These are phyloP conservation scores for Yasuhikotakia modesta DNA, from an alignment of 2,797 vertebrate species.

Conservation along the genomic window DNA sequence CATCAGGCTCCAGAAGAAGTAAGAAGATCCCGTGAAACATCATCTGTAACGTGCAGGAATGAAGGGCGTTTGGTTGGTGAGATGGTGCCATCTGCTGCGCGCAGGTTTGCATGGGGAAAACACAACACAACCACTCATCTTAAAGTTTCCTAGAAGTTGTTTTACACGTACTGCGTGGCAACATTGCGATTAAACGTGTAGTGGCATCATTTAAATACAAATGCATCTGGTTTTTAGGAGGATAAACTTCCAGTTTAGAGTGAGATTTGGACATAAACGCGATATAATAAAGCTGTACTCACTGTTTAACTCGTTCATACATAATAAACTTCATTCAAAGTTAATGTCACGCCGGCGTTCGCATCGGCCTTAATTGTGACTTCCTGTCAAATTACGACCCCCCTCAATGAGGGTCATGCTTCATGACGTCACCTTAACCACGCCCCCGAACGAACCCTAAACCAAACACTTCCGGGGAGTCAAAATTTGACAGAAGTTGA, in stretches of 20 bases:
- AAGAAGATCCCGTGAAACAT: not conserved
- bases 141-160: not conserved
- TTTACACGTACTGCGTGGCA: not conserved
- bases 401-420: too few species aligned
- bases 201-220: not conserved
- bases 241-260: not conserved
- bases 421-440: too few species aligned
- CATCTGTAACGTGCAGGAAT: not conserved
- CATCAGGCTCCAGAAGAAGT: not conserved
- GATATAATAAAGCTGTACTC: not conserved
- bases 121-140: not conserved
- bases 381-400: too few species aligned
- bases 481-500: too few species aligned
- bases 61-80: slow-evolving; percentile 1
- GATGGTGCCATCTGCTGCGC: slow-evolving; percentile 51
- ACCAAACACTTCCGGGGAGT: too few species aligned
- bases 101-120: not conserved
- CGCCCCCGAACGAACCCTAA: too few species aligned
- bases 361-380: too few species aligned
- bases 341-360: too few species aligned
- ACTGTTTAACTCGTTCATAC: slow-evolving; percentile 8
- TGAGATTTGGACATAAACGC: not conserved
- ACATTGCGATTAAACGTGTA: not conserved
- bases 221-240: too few species aligned
- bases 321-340: not conserved